Evolutionary conservation across 2,888 invertebrate genomes (phyloP).

Genomic region (Mellilla xanthometata): DNA sequence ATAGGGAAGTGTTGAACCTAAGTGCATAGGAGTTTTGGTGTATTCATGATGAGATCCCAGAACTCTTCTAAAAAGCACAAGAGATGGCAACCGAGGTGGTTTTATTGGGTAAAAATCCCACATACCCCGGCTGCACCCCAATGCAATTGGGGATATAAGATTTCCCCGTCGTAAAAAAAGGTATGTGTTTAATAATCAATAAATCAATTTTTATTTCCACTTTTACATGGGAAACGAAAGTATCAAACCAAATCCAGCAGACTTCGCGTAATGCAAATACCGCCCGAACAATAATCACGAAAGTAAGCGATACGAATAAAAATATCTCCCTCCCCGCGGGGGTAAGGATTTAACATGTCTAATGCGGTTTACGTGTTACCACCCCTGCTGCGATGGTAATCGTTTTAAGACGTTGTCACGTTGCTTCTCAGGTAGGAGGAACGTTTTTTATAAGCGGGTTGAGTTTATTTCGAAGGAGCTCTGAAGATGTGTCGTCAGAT

Average conservation of each 20-base stretch:
- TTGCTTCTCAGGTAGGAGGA: slow-evolving; percentile 44
- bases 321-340: slow-evolving; percentile 63
- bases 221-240: slow-evolving; percentile 10
- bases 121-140: too few species aligned
- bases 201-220: too few species aligned
- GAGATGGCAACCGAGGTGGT: too few species aligned
- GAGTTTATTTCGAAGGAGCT: neutral
- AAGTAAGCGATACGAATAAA: slow-evolving; percentile 81
- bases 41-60: too few species aligned
- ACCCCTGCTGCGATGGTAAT: slow-evolving; percentile 61
- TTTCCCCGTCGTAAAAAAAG: too few species aligned
- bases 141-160: too few species aligned
- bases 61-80: too few species aligned
- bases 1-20: too few species aligned
- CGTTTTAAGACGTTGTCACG: slow-evolving; percentile 72
- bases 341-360: slow-evolving; percentile 77
- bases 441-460: slow-evolving; percentile 16
- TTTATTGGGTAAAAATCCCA: too few species aligned
- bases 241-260: slow-evolving; percentile 40
- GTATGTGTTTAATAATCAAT: too few species aligned
- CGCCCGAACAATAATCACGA: slow-evolving; percentile 75
- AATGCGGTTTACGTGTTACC: slow-evolving; percentile 78
- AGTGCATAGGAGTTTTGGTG: too few species aligned
- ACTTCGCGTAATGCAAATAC: slow-evolving; percentile 68
- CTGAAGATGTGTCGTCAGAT: neutral